A percentile compares a stretch with the other conserved stretches of the same genome.
Evolutionary conservation across 2,888 invertebrate genomes (phyloP).

Genomic region (Priocnemis perturbator): DNA sequence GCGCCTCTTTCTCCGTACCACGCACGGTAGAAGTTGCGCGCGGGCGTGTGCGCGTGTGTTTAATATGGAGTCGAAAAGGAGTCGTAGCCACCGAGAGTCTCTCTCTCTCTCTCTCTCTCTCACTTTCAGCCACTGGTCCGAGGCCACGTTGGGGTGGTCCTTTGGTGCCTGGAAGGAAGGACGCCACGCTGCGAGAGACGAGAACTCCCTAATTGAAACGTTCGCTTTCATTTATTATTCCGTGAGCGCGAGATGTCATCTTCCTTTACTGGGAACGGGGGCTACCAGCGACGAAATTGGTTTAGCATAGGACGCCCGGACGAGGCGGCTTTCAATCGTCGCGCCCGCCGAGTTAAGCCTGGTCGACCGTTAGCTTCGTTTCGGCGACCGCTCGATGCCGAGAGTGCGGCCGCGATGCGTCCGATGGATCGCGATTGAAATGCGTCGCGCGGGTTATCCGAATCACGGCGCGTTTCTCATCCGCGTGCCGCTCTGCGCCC

Average conservation of each 20-base stretch:
- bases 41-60: slow-evolving; percentile 7
- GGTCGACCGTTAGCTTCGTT: no score
- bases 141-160: slow-evolving; percentile 62
- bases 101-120: no score
- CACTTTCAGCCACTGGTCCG: slow-evolving; percentile 5
- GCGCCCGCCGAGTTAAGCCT: not conserved
- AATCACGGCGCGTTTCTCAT: no score
- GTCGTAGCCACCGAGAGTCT: no score
- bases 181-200: slow-evolving; percentile 69
- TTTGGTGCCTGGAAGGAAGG: slow-evolving; percentile 35
- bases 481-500: slow-evolving; percentile 1
- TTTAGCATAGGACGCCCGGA: slow-evolving; percentile 5
- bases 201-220: slow-evolving; percentile 70
- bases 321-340: not conserved
- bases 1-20: slow-evolving; percentile 38
- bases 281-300: slow-evolving; percentile 32
- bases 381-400: no score
- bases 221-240: slow-evolving; percentile 70
- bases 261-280: slow-evolving; percentile 40
- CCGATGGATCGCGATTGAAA: no score
- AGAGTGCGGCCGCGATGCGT: no score
- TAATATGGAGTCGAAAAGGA: not conserved
- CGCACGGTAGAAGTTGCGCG: slow-evolving; percentile 16
- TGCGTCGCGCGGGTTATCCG: no score
- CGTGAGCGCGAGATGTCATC: slow-evolving; percentile 64